These are phyloP conservation scores for Drosophila setifemur DNA, from an alignment of 1,140 invertebrate genomes.

Conservation along the genomic window DNA sequence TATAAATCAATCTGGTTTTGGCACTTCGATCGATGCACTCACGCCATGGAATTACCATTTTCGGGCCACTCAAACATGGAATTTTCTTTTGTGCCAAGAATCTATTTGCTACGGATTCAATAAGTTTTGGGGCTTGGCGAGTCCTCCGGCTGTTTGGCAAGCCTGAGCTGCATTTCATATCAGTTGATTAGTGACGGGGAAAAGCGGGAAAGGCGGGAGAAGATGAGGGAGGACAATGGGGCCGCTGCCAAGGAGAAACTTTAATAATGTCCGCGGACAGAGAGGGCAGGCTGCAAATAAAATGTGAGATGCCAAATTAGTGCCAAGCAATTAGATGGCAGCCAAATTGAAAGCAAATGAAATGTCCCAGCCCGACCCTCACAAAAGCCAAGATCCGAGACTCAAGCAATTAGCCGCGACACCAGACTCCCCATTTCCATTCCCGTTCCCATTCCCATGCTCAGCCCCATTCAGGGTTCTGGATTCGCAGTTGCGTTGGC, in stretches of 20 bases:
- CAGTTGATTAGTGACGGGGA: slow-evolving; percentile 52
- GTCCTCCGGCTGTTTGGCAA: slow-evolving; percentile 30
- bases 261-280: slow-evolving; percentile 40
- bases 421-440: slow-evolving; percentile 14
- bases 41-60: slow-evolving; percentile 42
- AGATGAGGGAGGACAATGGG: slow-evolving; percentile 18
- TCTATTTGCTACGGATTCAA: slow-evolving; percentile 49
- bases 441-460: not conserved
- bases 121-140: slow-evolving; percentile 26
- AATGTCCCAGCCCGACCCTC: slow-evolving; percentile 39
- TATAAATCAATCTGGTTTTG: slow-evolving; percentile 35
- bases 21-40: slow-evolving; percentile 36
- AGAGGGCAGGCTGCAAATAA: slow-evolving; percentile 16
- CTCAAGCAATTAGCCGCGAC: slow-evolving; percentile 65
- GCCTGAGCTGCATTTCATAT: slow-evolving; percentile 61
- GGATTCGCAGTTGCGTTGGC: slow-evolving; percentile 3
- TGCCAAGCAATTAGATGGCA: slow-evolving; percentile 45
- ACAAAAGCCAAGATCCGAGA: slow-evolving; percentile 13
- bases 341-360: slow-evolving; percentile 77
- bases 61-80: slow-evolving; percentile 33
- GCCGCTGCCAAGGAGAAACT: slow-evolving; percentile 45
- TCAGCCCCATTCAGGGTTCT: not conserved
- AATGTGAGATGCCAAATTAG: slow-evolving; percentile 50
- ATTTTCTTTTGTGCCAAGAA: slow-evolving; percentile 19
- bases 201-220: not conserved